A percentile compares a stretch with the other conserved stretches of the same genome.
These are phyloP conservation scores for Drosophila biarmipes DNA, from an alignment of 1,140 invertebrate genomes.

Conservation along the genomic window DNA sequence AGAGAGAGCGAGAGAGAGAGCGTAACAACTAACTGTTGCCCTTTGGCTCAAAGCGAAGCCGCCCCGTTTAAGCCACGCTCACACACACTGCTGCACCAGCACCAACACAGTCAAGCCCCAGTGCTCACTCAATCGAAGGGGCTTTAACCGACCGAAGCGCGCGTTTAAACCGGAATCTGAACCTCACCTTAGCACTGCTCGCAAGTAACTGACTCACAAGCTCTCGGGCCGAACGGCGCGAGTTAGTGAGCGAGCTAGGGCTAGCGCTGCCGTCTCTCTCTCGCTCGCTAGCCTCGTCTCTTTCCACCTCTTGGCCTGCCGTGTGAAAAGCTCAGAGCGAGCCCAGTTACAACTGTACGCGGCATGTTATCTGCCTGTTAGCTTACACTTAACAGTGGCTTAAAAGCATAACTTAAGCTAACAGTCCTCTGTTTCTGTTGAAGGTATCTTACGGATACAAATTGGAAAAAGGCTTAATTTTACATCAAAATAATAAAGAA, in stretches of 20 bases:
- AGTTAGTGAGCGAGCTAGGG: slow-evolving; percentile 34
- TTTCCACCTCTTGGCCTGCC: slow-evolving; percentile 32
- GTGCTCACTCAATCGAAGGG: slow-evolving; percentile 38
- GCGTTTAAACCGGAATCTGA: slow-evolving; percentile 29
- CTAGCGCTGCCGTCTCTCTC: slow-evolving; percentile 21
- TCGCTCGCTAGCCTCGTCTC: neutral
- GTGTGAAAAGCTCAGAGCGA: slow-evolving; percentile 18
- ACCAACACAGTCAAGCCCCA: slow-evolving; percentile 23
- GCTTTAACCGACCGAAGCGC: slow-evolving; percentile 11
- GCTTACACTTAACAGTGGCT: slow-evolving; percentile 16
- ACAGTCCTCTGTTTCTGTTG: slow-evolving; percentile 7
- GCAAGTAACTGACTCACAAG: slow-evolving; percentile 70
- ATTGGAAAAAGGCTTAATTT: no score
- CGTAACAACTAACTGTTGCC: slow-evolving; percentile 64
- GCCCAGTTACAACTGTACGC: slow-evolving; percentile 49
- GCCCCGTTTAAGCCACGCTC: slow-evolving; percentile 76
- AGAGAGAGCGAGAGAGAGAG: slow-evolving; percentile 32
- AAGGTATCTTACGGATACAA: neutral
- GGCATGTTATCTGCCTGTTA: slow-evolving; percentile 12
- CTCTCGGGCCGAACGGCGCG: slow-evolving; percentile 7
- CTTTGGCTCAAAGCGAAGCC: slow-evolving; percentile 36
- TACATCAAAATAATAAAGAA: no score
- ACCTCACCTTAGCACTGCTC: slow-evolving; percentile 75
- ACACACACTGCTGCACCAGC: slow-evolving; percentile 21
- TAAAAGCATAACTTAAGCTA: neutral